A percentile compares a stretch with the other conserved stretches of the same genome.
These are phyloP conservation scores for Sphyrna mokarran DNA, from an alignment of 2,113 vertebrate genomes.

Conservation along the genomic window DNA sequence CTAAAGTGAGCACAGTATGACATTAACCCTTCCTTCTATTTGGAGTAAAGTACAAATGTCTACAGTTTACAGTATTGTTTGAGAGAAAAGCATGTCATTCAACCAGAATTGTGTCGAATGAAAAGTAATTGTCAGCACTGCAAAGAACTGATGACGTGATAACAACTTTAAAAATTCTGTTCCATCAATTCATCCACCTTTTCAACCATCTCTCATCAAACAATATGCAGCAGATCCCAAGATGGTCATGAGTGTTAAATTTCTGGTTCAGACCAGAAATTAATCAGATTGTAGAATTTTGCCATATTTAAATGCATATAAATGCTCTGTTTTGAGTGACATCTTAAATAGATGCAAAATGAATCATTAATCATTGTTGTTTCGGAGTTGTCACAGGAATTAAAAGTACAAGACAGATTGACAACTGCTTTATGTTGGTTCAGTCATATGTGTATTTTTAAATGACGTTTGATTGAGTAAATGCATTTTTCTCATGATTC, in stretches of 20 bases:
- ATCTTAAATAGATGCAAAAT: not conserved
- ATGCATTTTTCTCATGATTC: not conserved
- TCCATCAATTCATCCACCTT: not conserved
- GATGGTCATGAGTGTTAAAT: not conserved
- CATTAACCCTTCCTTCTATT: not conserved
- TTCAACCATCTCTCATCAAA: not conserved
- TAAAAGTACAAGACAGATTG: not conserved
- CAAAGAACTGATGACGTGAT: not conserved
- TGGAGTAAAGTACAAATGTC: not conserved
- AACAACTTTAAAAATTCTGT: not conserved
- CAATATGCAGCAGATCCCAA: not conserved
- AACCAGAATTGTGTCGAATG: not conserved
- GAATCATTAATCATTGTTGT: not conserved
- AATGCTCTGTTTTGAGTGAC: not conserved
- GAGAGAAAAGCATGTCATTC: not conserved
- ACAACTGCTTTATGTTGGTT: not conserved
- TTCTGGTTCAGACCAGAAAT: not conserved
- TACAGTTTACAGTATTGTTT: not conserved
- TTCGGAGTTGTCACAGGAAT: not conserved
- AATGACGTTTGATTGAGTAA: not conserved
- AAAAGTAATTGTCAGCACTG: not conserved
- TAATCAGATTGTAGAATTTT: not conserved
- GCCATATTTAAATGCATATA: not conserved
- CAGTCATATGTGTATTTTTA: not conserved
- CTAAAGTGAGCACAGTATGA: not conserved